Evolutionary conservation across 2,797 vertebrate genomes (phyloP).

Genomic region (Tapirus indicus): DNA sequence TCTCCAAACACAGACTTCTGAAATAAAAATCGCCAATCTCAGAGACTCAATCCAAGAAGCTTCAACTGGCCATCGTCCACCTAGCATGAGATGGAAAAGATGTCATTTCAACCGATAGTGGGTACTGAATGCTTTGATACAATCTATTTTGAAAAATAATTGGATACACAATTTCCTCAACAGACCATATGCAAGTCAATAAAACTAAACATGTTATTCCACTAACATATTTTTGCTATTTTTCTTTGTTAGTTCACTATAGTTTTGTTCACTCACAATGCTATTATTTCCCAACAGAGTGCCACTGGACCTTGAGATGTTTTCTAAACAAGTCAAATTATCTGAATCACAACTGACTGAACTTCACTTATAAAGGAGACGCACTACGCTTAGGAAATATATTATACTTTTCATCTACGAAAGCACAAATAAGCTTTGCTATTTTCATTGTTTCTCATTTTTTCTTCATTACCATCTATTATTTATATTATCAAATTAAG

Average conservation of each 20-base stretch:
- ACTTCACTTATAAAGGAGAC: conserved; percentile 48
- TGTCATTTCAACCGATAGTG: conserved; percentile 86
- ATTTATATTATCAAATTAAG: neutral
- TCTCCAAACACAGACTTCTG: conserved; percentile 66
- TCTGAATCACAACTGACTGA: conserved; percentile 62
- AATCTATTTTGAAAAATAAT: conserved; percentile 87
- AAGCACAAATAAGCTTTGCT: neutral
- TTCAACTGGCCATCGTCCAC: conserved; percentile 83
- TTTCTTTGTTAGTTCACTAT: conserved; percentile 73
- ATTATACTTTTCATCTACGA: neutral
- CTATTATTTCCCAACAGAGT: conserved; percentile 69
- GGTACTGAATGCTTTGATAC: conserved; percentile 76
- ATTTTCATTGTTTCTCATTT: neutral
- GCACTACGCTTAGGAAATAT: conserved; percentile 22
- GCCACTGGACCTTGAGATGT: conserved; percentile 2
- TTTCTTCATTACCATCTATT: neutral
- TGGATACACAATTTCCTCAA: conserved; percentile 83
- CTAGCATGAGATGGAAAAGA: conserved; percentile 72
- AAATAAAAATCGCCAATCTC: conserved; percentile 80
- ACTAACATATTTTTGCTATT: conserved; percentile 71
- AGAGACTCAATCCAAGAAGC: conserved; percentile 78
- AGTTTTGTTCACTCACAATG: conserved; percentile 58
- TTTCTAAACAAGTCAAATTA: conserved; percentile 69
- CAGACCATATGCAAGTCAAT: conserved; percentile 69
- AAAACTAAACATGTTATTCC: conserved; percentile 81